Conservation (phyloP, 2,113 vertebrate genomes). For the Poeciliopsis retropinna region DNA sequence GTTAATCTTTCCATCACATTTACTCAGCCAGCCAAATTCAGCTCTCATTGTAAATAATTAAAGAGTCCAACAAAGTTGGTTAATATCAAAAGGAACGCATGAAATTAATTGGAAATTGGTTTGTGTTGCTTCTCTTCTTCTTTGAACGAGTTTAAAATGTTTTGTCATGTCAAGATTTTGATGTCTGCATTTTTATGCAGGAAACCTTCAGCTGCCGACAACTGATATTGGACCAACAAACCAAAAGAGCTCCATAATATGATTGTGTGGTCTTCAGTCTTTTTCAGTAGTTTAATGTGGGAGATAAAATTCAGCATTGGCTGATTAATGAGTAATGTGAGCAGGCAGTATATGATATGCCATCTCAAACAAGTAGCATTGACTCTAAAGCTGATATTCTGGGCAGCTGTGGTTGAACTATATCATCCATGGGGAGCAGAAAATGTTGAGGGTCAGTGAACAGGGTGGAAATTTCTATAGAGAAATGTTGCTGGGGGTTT, state of each 20-base stretch:
- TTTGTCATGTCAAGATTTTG: too few species aligned
- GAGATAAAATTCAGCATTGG: neutral
- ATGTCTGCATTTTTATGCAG: too few species aligned
- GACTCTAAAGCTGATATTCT: neutral
- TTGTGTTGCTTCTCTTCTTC: too few species aligned
- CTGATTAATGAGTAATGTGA: conserved; percentile 30
- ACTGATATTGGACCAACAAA: neutral
- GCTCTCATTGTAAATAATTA: neutral
- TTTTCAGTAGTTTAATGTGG: too few species aligned
- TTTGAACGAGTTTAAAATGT: too few species aligned
- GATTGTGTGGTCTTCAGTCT: neutral
- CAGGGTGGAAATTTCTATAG: neutral
- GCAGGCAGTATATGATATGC: neutral
- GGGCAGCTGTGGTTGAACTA: neutral
- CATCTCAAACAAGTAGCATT: conserved; percentile 1
- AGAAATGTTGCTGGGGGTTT: neutral
- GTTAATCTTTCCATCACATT: neutral
- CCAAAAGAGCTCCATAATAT: neutral
- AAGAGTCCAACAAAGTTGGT: neutral
- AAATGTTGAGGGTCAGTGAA: conserved; percentile 2
- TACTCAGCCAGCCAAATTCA: neutral
- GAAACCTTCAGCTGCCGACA: neutral
- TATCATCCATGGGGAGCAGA: neutral
- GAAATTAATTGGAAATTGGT: neutral
- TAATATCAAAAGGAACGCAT: neutral